phyloP scores from a whole-genome alignment of 2,888 invertebrate species.

The Sinhomidia bicolor region DNA sequence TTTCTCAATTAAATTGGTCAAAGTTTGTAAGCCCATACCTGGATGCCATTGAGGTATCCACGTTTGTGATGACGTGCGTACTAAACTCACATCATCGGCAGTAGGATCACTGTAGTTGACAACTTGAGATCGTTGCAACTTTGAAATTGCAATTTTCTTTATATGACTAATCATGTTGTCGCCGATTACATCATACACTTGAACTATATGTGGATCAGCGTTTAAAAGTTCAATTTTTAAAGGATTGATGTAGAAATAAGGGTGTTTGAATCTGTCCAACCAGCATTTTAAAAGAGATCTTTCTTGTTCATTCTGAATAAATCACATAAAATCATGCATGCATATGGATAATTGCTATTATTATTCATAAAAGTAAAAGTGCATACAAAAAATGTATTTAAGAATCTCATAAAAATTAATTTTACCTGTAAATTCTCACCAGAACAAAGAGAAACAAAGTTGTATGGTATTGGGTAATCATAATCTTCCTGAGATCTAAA shows the following conservation, averaged over 20 bases:
- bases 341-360: no score
- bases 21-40: not conserved
- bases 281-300: conserved; percentile 56
- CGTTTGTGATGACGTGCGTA: conserved; percentile 55
- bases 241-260: conserved; percentile 67
- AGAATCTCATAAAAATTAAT: no score
- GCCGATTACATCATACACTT: conserved; percentile 68
- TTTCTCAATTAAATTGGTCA: conserved; percentile 56
- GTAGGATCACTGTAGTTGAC: conserved; percentile 60
- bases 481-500: conserved; percentile 43
- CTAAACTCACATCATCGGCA: conserved; percentile 52
- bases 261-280: conserved; percentile 51
- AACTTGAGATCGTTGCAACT: conserved; percentile 51
- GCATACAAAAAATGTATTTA: no score
- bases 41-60: conserved; percentile 53
- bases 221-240: conserved; percentile 65
- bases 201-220: conserved; percentile 55
- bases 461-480: conserved; percentile 26
- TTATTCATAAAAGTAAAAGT: no score
- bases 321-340: no score
- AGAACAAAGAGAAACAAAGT: conserved; percentile 60
- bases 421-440: conserved; percentile 71
- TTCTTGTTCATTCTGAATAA: conserved; percentile 61
- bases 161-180: conserved; percentile 43
- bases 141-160: conserved; percentile 43